Percentiles rank a stretch among this genome's conserved stretches.
Evolutionary conservation across 2,113 vertebrate genomes (phyloP).

Genomic region (Ursus arctos): DNA sequence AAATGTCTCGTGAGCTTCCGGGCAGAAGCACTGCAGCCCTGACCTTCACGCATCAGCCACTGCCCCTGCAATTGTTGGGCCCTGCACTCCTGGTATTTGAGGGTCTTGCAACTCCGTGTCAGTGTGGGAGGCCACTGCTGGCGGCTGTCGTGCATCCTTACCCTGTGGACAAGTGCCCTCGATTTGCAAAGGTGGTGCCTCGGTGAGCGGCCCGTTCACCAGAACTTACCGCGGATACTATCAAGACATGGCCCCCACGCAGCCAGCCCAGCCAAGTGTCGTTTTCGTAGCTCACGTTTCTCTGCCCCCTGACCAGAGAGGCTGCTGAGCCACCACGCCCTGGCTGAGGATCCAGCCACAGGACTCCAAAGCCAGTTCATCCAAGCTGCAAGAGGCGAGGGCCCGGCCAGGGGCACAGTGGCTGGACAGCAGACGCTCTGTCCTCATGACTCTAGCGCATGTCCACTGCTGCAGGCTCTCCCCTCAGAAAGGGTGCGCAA

Average conservation of each 20-base stretch:
- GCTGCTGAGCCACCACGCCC: not conserved
- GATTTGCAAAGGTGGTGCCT: not conserved
- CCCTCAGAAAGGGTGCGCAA: not conserved
- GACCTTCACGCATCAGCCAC: rapidly evolving
- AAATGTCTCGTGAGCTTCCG: too few species aligned
- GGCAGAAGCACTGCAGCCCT: rapidly evolving
- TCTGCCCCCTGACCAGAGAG: too few species aligned
- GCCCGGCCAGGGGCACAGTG: not conserved
- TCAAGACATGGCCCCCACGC: rapidly evolving
- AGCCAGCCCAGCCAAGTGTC: rapidly evolving
- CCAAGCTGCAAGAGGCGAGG: not conserved
- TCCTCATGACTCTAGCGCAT: rapidly evolving
- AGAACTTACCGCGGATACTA: rapidly evolving
- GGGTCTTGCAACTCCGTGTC: rapidly evolving
- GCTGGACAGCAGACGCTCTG: not conserved
- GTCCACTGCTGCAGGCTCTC: not conserved
- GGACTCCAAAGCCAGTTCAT: rapidly evolving
- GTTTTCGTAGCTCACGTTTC: rapidly evolving
- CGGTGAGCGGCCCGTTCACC: too few species aligned
- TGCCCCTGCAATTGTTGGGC: rapidly evolving
- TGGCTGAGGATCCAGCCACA: not conserved
- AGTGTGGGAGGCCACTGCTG: rapidly evolving
- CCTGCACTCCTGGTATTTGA: rapidly evolving
- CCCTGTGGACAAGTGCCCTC: not conserved
- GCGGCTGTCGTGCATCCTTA: rapidly evolving